Conservation (phyloP, 2,888 invertebrate genomes). For the Erpobdella octoculata region DNA sequence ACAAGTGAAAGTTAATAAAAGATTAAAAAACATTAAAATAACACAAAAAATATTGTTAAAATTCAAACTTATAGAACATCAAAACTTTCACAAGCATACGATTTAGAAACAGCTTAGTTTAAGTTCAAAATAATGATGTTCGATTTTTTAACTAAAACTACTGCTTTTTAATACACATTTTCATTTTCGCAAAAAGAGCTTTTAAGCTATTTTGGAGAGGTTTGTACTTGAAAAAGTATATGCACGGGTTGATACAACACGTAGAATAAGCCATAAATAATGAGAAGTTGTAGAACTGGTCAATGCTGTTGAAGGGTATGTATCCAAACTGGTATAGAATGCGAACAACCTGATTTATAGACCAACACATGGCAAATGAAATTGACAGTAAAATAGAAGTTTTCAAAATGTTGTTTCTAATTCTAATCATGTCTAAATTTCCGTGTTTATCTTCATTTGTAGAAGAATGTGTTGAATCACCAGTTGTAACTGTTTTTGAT, state of each 20-base stretch:
- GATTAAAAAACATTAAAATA: too few relatives aligned
- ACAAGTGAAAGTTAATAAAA: too few relatives aligned
- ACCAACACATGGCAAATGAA: conserved; percentile 35
- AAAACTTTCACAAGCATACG: too few relatives aligned
- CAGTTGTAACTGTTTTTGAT: too few relatives aligned
- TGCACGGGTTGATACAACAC: conserved; percentile 35
- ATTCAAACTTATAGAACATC: too few relatives aligned
- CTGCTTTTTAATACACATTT: too few relatives aligned
- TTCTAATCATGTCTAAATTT: background rate
- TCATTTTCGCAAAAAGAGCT: too few relatives aligned
- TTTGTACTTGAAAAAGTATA: conserved; percentile 34
- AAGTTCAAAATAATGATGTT: too few relatives aligned
- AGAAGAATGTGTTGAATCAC: too few relatives aligned
- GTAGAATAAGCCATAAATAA: conserved; percentile 33
- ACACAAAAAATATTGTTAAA: too few relatives aligned
- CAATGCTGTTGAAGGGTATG: conserved; percentile 6
- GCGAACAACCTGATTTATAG: conserved; percentile 34
- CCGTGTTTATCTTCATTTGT: background rate
- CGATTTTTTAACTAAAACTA: too few relatives aligned
- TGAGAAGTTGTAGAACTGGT: conserved; percentile 34
- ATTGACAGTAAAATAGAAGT: conserved; percentile 31
- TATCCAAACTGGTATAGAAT: conserved; percentile 34
- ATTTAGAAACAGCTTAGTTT: too few relatives aligned
- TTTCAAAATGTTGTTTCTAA: conserved; percentile 33
- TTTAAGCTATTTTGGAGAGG: conserved; percentile 29